These are phyloP conservation scores for Pseudochirops cupreus DNA, from an alignment of 2,797 vertebrate species.

Conservation along the genomic window DNA sequence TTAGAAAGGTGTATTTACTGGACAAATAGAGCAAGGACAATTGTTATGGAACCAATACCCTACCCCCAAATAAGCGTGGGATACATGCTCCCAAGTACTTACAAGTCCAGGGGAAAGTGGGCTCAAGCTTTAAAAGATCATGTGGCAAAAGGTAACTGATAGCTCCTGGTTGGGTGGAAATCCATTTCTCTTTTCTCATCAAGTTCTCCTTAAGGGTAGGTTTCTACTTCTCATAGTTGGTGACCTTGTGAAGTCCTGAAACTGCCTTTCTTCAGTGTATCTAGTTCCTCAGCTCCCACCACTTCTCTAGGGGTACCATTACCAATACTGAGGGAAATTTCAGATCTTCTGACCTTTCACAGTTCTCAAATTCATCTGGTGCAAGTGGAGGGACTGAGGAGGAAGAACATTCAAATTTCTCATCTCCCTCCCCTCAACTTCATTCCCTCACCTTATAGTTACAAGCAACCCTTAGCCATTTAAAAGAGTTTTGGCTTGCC, in stretches of 20 bases:
- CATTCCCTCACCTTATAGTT: not conserved
- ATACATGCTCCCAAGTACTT: not conserved
- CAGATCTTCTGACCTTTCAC: not conserved
- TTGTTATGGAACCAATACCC: not conserved
- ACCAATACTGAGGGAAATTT: not conserved
- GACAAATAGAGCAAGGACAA: not conserved
- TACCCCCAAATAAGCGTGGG: not conserved
- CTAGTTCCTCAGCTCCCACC: not conserved
- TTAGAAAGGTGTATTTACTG: not conserved
- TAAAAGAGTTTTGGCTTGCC: constrained; percentile 71
- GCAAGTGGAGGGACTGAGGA: too few relatives aligned
- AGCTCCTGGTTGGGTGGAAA: not conserved
- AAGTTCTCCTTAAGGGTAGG: not conserved
- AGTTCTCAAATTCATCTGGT: not conserved
- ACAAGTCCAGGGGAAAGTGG: not conserved
- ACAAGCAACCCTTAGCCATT: constrained; percentile 76
- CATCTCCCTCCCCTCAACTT: not conserved
- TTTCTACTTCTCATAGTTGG: not conserved
- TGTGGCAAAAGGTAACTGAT: not conserved
- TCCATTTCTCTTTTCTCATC: not conserved
- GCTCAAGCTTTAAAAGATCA: not conserved
- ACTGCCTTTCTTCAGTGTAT: not conserved
- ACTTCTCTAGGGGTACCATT: not conserved
- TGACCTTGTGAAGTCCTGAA: not conserved
- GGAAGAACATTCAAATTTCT: too few relatives aligned